These are phyloP conservation scores for Chionoecetes opilio DNA, from an alignment of 1,140 invertebrate genomes.

Conservation along the genomic window DNA sequence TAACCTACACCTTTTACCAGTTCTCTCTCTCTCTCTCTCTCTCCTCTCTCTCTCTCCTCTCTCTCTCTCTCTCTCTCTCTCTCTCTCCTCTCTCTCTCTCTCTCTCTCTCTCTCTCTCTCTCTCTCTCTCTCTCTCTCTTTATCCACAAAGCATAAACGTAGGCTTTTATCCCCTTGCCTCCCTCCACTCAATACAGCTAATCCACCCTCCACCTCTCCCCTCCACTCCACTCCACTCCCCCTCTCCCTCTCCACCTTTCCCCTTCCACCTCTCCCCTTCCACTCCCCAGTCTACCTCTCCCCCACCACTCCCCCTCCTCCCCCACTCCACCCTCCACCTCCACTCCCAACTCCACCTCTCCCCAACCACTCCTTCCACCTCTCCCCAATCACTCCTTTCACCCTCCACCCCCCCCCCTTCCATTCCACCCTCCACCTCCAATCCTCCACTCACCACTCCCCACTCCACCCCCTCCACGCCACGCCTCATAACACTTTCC, in stretches of 20 bases:
- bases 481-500: not conserved
- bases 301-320: not conserved
- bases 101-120: conserved; percentile 27
- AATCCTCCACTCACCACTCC: not conserved
- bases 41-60: not conserved
- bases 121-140: not conserved
- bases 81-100: conserved; percentile 17
- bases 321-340: not conserved
- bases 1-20: not conserved
- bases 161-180: not conserved
- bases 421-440: not conserved
- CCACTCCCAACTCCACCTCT: not conserved
- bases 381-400: not conserved
- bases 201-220: not conserved
- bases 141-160: not conserved
- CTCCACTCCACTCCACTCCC: not conserved
- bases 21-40: not conserved
- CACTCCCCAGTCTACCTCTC: not conserved
- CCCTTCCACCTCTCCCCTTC: not conserved
- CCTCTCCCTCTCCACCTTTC: not conserved
- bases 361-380: not conserved
- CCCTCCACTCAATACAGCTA: not conserved
- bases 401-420: not conserved
- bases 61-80: not conserved
- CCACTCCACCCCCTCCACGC: not conserved